A percentile compares a stretch with the other conserved stretches of the same genome.
Evolutionary conservation across 2,113 vertebrate species (phyloP).

Genomic region (Malaclemys terrapin): DNA sequence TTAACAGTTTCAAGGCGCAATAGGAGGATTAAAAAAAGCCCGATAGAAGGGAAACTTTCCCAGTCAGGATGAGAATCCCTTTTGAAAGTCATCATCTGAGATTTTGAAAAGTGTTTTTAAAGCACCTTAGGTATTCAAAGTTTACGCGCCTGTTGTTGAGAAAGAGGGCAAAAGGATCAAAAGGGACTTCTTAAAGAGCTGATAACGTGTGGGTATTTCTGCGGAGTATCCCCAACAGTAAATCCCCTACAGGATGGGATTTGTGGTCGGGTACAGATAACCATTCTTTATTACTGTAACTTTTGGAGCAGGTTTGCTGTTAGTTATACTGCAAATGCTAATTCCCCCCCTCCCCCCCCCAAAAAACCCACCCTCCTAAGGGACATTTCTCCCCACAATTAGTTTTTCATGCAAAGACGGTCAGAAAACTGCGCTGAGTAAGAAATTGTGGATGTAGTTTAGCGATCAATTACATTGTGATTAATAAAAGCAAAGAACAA

Average conservation of each 20-base stretch:
- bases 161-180: background rate
- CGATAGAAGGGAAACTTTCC: background rate
- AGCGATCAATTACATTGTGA: background rate
- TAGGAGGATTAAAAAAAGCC: no score
- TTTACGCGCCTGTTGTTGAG: background rate
- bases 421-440: background rate
- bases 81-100: background rate
- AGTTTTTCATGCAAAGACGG: fast-evolving
- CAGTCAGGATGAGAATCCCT: no score
- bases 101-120: background rate
- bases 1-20: background rate
- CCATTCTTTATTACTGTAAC: background rate
- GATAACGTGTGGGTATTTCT: background rate
- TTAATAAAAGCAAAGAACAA: background rate
- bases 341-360: no score
- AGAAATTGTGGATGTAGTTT: background rate
- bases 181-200: background rate
- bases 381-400: fast-evolving
- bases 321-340: background rate
- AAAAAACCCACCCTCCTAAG: background rate
- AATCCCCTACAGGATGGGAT: background rate
- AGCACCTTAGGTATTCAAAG: background rate
- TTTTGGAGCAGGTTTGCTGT: background rate
- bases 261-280: background rate
- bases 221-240: background rate